Evolutionary conservation across 2,888 invertebrate genomes (phyloP).

Genomic region (Itoplectis maculator): DNA sequence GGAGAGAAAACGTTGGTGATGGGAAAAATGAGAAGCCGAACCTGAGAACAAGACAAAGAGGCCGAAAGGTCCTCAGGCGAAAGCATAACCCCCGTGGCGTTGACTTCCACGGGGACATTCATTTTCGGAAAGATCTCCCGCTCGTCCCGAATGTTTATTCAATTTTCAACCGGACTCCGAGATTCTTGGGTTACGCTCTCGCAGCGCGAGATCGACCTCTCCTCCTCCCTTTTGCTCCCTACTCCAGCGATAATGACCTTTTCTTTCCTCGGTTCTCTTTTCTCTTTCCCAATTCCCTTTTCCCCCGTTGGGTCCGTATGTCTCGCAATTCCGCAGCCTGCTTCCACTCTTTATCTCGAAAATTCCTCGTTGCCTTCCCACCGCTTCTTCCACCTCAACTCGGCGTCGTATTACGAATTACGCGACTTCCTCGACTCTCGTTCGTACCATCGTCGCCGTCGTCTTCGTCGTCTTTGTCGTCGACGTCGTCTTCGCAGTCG

Average conservation of each 20-base stretch:
- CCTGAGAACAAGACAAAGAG: conserved; percentile 24
- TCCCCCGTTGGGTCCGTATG: conserved; percentile 19
- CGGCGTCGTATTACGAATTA: conserved; percentile 67
- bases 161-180: conserved; percentile 64
- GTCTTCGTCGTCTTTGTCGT: conserved; percentile 48
- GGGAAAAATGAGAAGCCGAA: conserved; percentile 67
- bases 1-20: conserved; percentile 46
- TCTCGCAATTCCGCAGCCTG: conserved; percentile 63
- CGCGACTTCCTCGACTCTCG: conserved; percentile 56
- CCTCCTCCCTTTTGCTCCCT: conserved; percentile 37
- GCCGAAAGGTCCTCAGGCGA: conserved; percentile 68
- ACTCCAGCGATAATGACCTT: conserved; percentile 48
- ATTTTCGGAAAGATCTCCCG: conserved; percentile 70
- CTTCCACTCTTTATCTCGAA: conserved; percentile 56
- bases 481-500: conserved; percentile 39
- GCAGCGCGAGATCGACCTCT: conserved; percentile 55
- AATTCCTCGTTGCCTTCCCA: conserved; percentile 25
- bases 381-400: conserved; percentile 33
- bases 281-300: conserved; percentile 15
- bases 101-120: conserved; percentile 74
- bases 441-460: conserved; percentile 41
- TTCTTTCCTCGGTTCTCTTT: conserved; percentile 39
- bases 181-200: conserved; percentile 9
- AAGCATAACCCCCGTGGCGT: conserved; percentile 68
- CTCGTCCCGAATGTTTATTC: conserved; percentile 72